phyloP scores from a whole-genome alignment of 2,888 invertebrate species.

The Tachystola acroxantha region DNA sequence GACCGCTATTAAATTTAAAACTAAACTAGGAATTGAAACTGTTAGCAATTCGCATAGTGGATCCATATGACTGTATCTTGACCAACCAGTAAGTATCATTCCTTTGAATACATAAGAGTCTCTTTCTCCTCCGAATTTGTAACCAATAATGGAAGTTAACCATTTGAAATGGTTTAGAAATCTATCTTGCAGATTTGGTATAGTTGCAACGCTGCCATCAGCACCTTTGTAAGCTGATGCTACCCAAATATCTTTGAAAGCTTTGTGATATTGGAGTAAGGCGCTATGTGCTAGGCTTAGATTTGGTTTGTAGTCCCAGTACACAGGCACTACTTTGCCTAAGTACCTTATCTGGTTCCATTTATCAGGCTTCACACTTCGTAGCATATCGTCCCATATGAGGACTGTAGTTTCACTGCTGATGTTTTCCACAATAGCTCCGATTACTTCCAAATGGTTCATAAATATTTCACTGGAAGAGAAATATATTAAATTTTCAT shows the following conservation, averaged over 20 bases:
- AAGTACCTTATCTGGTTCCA: neutral
- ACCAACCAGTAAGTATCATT: constrained; percentile 85
- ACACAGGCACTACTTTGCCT: constrained; percentile 80
- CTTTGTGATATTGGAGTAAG: constrained; percentile 38
- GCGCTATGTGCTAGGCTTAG: constrained; percentile 33
- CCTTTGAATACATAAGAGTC: constrained; percentile 71
- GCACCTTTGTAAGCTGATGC: constrained; percentile 93
- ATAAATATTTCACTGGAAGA: constrained; percentile 77
- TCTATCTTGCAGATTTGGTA: constrained; percentile 80
- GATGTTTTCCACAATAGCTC: constrained; percentile 57
- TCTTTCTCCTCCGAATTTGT: constrained; percentile 52
- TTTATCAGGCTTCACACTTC: constrained; percentile 63
- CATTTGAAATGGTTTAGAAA: constrained; percentile 85
- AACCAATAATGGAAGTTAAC: constrained; percentile 77
- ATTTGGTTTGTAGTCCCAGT: constrained; percentile 81
- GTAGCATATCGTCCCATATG: constrained; percentile 91
- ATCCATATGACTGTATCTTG: constrained; percentile 82
- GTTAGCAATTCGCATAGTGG: constrained; percentile 82
- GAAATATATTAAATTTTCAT: constrained; percentile 7
- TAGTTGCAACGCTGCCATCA: constrained; percentile 67
- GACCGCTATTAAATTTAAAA: constrained; percentile 75
- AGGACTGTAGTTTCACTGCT: constrained; percentile 77
- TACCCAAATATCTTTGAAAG: constrained; percentile 85
- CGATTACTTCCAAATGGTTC: constrained; percentile 78
- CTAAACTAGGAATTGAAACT: constrained; percentile 79